Conservation (phyloP, 2,113 vertebrate genomes). For the Cyrtonyx montezumae region DNA sequence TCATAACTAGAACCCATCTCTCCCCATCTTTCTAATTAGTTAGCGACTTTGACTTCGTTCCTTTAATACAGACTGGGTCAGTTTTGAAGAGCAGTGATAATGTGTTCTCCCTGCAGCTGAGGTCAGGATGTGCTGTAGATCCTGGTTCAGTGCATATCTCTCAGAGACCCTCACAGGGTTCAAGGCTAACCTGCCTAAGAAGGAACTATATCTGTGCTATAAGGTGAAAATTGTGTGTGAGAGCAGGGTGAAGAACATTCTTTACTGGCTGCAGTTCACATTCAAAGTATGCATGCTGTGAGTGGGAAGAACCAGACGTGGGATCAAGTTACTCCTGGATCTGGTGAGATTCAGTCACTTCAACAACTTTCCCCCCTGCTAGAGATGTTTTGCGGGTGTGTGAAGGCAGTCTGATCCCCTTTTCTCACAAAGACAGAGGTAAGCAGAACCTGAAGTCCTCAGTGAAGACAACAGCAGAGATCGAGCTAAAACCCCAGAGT, state of each 20-base stretch:
- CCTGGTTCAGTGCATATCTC: neutral
- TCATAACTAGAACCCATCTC: neutral
- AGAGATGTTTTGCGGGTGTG: neutral
- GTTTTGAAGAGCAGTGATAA: neutral
- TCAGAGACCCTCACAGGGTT: neutral
- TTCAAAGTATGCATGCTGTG: neutral
- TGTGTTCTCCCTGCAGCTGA: accelerated
- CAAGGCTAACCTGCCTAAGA: neutral
- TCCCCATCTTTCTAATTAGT: neutral
- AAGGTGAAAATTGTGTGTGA: neutral
- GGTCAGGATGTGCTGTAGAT: neutral
- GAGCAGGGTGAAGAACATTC: neutral
- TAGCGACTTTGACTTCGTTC: neutral
- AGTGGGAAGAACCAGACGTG: neutral
- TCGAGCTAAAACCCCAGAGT: neutral
- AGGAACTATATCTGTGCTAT: neutral
- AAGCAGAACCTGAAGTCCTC: neutral
- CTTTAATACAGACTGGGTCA: neutral
- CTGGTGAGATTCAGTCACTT: neutral
- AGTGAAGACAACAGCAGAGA: neutral
- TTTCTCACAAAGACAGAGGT: neutral
- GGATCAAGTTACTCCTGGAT: neutral
- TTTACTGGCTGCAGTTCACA: neutral
- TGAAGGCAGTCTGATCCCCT: neutral
- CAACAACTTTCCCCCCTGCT: neutral